Percentiles rank a stretch among this genome's conserved stretches.
Evolutionary conservation across 2,888 invertebrate genomes (phyloP).

Genomic region (Nycteola revayana): DNA sequence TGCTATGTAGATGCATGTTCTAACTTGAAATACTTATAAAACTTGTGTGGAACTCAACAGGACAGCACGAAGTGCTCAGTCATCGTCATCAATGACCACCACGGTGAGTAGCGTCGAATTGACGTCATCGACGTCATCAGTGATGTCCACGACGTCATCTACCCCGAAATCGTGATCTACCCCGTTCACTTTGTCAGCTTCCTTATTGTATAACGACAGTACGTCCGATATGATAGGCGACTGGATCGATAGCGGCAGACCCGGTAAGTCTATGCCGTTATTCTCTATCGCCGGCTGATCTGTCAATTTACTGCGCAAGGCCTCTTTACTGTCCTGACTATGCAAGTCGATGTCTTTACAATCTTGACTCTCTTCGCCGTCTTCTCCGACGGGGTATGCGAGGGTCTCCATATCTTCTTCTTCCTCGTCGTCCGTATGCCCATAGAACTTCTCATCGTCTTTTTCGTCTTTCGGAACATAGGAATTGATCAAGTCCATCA

Average conservation of each 20-base stretch:
- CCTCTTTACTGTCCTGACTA: not conserved
- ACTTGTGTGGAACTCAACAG: not conserved
- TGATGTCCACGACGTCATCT: slow-evolving; percentile 40
- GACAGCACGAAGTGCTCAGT: slow-evolving; percentile 9
- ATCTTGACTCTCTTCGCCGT: slow-evolving; percentile 29
- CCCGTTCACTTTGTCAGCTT: slow-evolving; percentile 19
- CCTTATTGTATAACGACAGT: slow-evolving; percentile 58
- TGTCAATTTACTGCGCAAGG: not conserved
- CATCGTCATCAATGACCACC: slow-evolving; percentile 55
- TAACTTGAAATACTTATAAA: no score
- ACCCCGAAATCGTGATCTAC: slow-evolving; percentile 4
- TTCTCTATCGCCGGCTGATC: slow-evolving; percentile 8
- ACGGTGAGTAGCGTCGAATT: slow-evolving; percentile 20
- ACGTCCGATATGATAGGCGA: slow-evolving; percentile 73
- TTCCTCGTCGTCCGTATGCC: slow-evolving; percentile 57
- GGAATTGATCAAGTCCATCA: slow-evolving; percentile 54
- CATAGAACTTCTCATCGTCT: slow-evolving; percentile 71
- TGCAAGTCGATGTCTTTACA: no score
- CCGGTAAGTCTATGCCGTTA: slow-evolving; percentile 33
- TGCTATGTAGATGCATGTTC: no score
- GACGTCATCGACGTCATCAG: slow-evolving; percentile 47
- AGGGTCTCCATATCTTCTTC: slow-evolving; percentile 31
- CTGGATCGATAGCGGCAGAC: slow-evolving; percentile 51
- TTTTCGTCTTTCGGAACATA: slow-evolving; percentile 65
- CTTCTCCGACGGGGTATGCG: not conserved